Evolutionary conservation across 2,888 invertebrate genomes (phyloP).

Genomic region (Drosophila meridiana): DNA sequence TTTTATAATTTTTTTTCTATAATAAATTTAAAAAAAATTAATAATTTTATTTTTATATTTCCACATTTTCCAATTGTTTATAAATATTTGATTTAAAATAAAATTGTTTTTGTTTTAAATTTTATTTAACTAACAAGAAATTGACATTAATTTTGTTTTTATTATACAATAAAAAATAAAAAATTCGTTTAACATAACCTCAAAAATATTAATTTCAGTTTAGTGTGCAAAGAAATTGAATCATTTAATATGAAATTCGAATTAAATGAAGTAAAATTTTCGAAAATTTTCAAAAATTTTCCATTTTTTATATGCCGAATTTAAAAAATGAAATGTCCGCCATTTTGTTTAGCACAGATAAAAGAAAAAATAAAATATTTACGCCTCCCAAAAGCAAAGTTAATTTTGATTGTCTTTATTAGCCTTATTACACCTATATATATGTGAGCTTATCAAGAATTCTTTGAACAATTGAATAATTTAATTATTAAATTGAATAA

Average conservation of each 20-base stretch:
- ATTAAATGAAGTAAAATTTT: neutral
- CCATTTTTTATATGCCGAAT: neutral
- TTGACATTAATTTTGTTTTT: neutral
- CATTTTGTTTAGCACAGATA: constrained; percentile 1
- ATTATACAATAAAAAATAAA: neutral
- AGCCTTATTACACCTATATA: too few relatives aligned
- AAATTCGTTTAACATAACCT: neutral
- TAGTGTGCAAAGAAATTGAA: neutral
- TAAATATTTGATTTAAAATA: too few relatives aligned
- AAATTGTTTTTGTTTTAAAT: too few relatives aligned
- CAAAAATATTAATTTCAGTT: neutral
- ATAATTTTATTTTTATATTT: too few relatives aligned
- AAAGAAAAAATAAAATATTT: neutral
- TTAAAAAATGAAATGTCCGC: neutral
- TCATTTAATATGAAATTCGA: neutral
- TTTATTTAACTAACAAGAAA: too few relatives aligned
- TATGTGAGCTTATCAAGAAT: too few relatives aligned
- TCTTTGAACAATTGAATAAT: too few relatives aligned
- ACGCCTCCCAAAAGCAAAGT: neutral
- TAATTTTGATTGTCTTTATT: neutral
- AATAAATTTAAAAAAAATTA: too few relatives aligned
- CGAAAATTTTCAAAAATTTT: too few relatives aligned
- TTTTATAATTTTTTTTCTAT: too few relatives aligned
- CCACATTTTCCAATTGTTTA: too few relatives aligned
- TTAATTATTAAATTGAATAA: too few relatives aligned